Evolutionary conservation across 1,140 invertebrate genomes (phyloP).

Genomic region (Platyscapa corneri): DNA sequence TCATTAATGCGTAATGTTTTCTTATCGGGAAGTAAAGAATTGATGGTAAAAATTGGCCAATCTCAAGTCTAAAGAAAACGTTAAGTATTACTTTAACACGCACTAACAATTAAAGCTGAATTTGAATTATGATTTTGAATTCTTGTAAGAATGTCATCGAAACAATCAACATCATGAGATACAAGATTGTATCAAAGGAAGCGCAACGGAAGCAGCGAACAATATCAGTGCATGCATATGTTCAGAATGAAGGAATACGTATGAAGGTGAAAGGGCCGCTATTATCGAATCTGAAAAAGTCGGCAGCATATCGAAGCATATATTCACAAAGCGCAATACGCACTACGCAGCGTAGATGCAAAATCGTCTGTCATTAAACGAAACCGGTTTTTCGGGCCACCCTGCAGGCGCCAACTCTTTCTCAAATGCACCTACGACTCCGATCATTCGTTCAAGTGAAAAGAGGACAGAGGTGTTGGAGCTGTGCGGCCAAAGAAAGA

Average conservation of each 20-base stretch:
- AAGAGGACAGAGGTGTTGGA: constrained; percentile 3
- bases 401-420: constrained; percentile 51
- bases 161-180: constrained; percentile 9
- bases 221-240: not conserved
- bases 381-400: constrained; percentile 63
- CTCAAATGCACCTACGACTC: constrained; percentile 24
- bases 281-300: constrained; percentile 37
- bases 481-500: not conserved
- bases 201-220: constrained; percentile 30
- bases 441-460: constrained; percentile 27
- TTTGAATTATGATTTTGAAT: constrained; percentile 10
- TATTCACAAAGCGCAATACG: constrained; percentile 23
- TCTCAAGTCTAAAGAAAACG: not conserved
- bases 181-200: constrained; percentile 7
- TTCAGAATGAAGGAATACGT: constrained; percentile 9
- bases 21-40: not conserved
- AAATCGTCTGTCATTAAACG: constrained; percentile 59
- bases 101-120: not conserved
- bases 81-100: not conserved
- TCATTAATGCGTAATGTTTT: not conserved
- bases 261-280: constrained; percentile 36
- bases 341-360: constrained; percentile 28
- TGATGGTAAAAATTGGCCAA: not conserved
- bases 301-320: constrained; percentile 12
- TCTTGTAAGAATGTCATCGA: constrained; percentile 11